Conservation (phyloP, 2,888 invertebrate species). For the Lochmaea crataegi region DNA sequence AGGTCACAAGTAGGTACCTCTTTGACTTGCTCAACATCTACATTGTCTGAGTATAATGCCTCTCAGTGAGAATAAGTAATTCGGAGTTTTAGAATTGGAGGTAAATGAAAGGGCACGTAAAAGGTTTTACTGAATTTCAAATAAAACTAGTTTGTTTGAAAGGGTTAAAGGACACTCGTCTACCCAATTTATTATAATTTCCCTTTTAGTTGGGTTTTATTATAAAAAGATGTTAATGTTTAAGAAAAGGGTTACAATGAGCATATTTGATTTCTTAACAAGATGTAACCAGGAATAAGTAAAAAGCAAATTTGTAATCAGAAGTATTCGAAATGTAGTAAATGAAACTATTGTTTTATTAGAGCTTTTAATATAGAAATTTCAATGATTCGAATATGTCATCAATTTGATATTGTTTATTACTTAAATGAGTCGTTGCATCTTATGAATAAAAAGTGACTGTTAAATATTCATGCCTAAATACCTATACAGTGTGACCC, state of each 20-base stretch:
- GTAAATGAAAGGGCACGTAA: conserved; percentile 5
- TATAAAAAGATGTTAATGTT: background rate
- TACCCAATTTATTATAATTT: conserved; percentile 1
- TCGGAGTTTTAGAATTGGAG: background rate
- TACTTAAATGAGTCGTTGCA: too few relatives aligned
- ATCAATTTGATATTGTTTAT: too few relatives aligned
- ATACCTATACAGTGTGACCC: too few relatives aligned
- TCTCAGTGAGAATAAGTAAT: background rate
- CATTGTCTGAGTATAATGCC: too few relatives aligned
- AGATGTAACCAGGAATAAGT: background rate
- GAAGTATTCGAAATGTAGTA: background rate
- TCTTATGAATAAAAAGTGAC: too few relatives aligned
- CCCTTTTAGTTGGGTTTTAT: conserved; percentile 7
- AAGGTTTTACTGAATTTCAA: conserved; percentile 9
- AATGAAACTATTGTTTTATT: too few relatives aligned
- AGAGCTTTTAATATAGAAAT: too few relatives aligned
- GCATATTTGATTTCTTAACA: background rate
- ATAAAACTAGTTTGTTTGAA: conserved; percentile 13
- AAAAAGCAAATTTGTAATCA: background rate
- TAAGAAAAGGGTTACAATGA: background rate
- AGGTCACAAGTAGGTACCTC: too few relatives aligned
- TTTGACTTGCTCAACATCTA: too few relatives aligned
- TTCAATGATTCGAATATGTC: too few relatives aligned
- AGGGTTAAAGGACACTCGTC: conserved; percentile 2
- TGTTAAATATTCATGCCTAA: too few relatives aligned